Conservation (phyloP, 1,140 invertebrate species). For the Coenobita brevimanus region DNA sequence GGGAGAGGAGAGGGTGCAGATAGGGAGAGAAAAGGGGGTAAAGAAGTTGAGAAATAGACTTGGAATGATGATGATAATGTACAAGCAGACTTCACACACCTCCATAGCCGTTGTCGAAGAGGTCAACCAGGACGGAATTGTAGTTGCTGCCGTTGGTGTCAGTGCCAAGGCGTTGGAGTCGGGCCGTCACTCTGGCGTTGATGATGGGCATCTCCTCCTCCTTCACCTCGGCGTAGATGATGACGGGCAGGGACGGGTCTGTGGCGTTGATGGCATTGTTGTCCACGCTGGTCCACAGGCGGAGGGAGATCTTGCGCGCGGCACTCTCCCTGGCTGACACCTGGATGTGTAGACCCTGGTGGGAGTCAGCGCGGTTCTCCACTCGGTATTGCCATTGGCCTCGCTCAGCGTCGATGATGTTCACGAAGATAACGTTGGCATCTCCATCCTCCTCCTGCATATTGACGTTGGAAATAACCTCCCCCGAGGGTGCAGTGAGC, state of each 20-base stretch:
- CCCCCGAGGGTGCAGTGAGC: conserved; percentile 68
- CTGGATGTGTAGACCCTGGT: conserved; percentile 68
- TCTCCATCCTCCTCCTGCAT: conserved; percentile 70
- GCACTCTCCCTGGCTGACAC: conserved; percentile 57
- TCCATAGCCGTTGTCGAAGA: conserved; percentile 70
- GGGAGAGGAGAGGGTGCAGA: too few relatives aligned
- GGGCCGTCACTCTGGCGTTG: conserved; percentile 72
- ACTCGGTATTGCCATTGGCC: conserved; percentile 68
- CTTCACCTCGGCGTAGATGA: conserved; percentile 72
- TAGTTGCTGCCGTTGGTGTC: conserved; percentile 63
- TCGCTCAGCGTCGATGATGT: conserved; percentile 62
- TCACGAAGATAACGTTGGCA: conserved; percentile 69
- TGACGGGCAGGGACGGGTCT: conserved; percentile 67
- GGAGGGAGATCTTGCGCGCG: conserved; percentile 57
- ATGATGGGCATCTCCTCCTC: conserved; percentile 71
- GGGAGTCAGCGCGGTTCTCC: conserved; percentile 68
- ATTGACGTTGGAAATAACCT: conserved; percentile 58
- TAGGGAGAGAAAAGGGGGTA: too few relatives aligned
- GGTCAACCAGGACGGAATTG: conserved; percentile 48
- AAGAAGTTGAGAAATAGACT: too few relatives aligned
- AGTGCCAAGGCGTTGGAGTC: conserved; percentile 70
- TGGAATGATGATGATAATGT: too few relatives aligned
- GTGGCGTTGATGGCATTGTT: conserved; percentile 55
- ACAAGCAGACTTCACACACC: conserved; percentile 72
- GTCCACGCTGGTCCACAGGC: conserved; percentile 66